These are phyloP conservation scores for Neostethus bicornis DNA, from an alignment of 2,797 vertebrate species.

Conservation along the genomic window DNA sequence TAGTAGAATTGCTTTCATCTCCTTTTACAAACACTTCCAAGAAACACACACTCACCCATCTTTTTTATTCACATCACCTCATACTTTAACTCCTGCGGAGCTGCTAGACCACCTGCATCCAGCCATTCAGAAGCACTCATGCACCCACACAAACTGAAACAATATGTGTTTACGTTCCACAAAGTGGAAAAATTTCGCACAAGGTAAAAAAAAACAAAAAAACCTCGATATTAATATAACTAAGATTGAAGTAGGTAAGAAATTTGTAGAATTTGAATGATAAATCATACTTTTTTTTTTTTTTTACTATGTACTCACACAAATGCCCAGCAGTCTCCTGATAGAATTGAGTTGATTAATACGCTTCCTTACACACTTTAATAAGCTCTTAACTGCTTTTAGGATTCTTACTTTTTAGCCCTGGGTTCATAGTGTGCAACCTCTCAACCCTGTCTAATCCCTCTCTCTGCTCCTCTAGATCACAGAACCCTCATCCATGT, in stretches of 20 bases:
- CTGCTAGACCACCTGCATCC: slow-evolving; percentile 70
- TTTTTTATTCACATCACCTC: slow-evolving; percentile 61
- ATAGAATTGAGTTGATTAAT: slow-evolving; percentile 85
- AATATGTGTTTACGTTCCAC: slow-evolving; percentile 3
- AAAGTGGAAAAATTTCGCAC: slow-evolving; percentile 22
- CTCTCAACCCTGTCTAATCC: slow-evolving; percentile 85
- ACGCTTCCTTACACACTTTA: slow-evolving; percentile 86
- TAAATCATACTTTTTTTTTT: slow-evolving; percentile 6
- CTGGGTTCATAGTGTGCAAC: slow-evolving; percentile 82
- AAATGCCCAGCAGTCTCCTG: slow-evolving; percentile 47
- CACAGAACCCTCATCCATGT: slow-evolving; percentile 76
- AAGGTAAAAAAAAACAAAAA: slow-evolving; percentile 9
- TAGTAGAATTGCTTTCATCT: slow-evolving; percentile 69
- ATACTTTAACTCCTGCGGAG: slow-evolving; percentile 61
- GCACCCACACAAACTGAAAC: slow-evolving; percentile 25
- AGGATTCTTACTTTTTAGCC: slow-evolving; percentile 85
- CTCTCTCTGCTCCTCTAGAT: slow-evolving; percentile 70
- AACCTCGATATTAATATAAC: no score
- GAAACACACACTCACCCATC: slow-evolving; percentile 41
- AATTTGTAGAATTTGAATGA: slow-evolving; percentile 9
- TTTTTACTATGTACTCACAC: slow-evolving; percentile 23
- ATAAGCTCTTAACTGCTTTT: slow-evolving; percentile 87
- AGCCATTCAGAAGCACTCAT: slow-evolving; percentile 46
- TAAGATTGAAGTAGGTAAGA: no score
- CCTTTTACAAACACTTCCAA: slow-evolving; percentile 38